Base-by-base conservation (phyloP, 2,797 vertebrate species). In the Novumbra hubbsi region DNA sequence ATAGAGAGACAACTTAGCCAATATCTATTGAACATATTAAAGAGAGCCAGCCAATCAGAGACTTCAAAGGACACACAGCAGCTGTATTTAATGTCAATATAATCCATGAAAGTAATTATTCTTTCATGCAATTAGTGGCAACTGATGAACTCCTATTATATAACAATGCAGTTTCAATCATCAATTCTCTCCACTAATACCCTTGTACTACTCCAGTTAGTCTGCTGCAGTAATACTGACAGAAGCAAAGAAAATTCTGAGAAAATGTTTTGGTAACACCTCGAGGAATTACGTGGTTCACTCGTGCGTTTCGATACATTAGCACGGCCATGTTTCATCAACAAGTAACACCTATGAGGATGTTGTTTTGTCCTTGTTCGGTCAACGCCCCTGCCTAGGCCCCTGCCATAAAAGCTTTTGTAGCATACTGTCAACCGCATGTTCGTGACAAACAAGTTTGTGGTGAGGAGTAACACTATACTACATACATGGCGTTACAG, bases 31-130 rank as follows among this genome's bases (percentile, higher is more conserved):
- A 66, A 69, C 24, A 68, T 63, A 21, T 70, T 65, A 52, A 62
- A 28, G 72, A 75, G 60, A 69, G 55, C 79, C 60, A 80, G 69
- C 81, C 82, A 88, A 79, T 85, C 72, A 55, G 21, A 4, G 78
- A 83, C 81, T 88, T 85, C 78, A 88, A 81, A 90, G 65, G 48
- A 70, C 11, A 24, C 19, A 73, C 80, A 60, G 71, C 21, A 27
- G 62, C 73, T 19, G 19, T 57, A 24, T 83, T 78, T 73, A 68
- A 84, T 71, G 77, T 83, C 76, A 72, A 79, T 72, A 73, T 63
- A 67, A 64, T 50, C 63, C 52, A 76, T 78, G 73, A 77, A 82
- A 76, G 75, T 74, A 83, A 83, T 74, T 82, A 66, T 57, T 73
- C 83, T 73, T 80, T 71, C 17, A 68, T 83, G 76, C 75, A 76